A percentile compares a stretch with the other conserved stretches of the same genome.
These are phyloP conservation scores for Antennarius maculatus DNA, from an alignment of 2,797 vertebrate species.

Conservation along the genomic window DNA sequence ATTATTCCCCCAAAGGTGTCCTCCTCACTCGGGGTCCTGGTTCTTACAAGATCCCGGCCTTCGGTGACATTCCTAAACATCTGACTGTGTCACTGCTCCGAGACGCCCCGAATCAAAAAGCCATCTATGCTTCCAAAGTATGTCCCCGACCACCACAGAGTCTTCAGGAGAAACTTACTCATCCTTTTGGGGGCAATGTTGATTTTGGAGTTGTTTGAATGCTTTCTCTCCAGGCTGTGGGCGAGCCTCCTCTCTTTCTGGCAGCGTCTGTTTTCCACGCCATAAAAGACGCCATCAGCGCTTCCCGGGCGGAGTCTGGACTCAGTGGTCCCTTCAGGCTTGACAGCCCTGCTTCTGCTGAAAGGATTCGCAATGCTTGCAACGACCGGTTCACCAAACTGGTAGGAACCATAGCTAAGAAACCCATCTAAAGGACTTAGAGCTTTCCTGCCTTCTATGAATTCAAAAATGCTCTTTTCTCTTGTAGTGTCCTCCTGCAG, in stretches of 20 bases:
- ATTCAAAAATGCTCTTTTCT: slow-evolving; percentile 9
- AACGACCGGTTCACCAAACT: slow-evolving; percentile 89
- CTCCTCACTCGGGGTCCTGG: slow-evolving; percentile 92
- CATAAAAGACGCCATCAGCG: slow-evolving; percentile 91
- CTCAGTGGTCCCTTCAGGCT: slow-evolving; percentile 82
- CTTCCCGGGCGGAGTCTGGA: slow-evolving; percentile 79
- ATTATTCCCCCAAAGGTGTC: slow-evolving; percentile 88
- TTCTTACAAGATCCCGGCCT: slow-evolving; percentile 94
- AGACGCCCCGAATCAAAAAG: slow-evolving; percentile 89
- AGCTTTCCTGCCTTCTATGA: too few relatives aligned
- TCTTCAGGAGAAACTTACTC: not conserved
- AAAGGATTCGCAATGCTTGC: slow-evolving; percentile 93
- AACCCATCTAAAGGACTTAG: not conserved
- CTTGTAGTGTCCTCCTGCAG: slow-evolving; percentile 84
- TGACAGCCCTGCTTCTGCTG: slow-evolving; percentile 93
- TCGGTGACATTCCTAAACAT: slow-evolving; percentile 89
- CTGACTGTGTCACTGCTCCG: slow-evolving; percentile 91
- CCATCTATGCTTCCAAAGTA: slow-evolving; percentile 96
- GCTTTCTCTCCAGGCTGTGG: slow-evolving; percentile 85
- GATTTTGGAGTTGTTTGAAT: not conserved
- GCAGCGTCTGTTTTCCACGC: slow-evolving; percentile 93
- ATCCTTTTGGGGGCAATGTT: too few relatives aligned
- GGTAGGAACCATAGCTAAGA: slow-evolving; percentile 75
- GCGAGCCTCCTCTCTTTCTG: slow-evolving; percentile 95
- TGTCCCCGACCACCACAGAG: not conserved